Evolutionary conservation across 2,113 vertebrate species (phyloP).

Genomic region (Machaerirhynchus nigripectus): DNA sequence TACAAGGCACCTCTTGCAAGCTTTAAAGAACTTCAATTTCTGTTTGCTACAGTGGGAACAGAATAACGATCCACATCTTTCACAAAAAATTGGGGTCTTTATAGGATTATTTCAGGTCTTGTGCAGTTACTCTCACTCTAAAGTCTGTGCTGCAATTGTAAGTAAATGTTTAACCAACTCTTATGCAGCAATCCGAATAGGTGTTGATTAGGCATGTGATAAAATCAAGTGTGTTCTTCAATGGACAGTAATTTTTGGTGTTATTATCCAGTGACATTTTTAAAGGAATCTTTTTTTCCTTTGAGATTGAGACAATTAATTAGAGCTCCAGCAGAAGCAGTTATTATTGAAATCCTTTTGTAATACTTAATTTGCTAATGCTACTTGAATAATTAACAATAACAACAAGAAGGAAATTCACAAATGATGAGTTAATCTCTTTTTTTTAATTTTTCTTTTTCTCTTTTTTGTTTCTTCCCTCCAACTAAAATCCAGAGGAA

Average conservation of each 20-base stretch:
- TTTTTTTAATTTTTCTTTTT: neutral
- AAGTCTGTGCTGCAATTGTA: neutral
- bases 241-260: neutral
- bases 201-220: neutral
- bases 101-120: neutral
- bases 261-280: neutral
- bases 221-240: neutral
- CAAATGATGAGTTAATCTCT: neutral
- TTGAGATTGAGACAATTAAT: neutral
- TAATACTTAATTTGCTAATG: neutral
- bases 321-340: neutral
- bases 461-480: neutral
- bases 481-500: neutral
- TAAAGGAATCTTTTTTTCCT: neutral
- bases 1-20: neutral
- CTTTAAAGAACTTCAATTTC: conserved; percentile 13
- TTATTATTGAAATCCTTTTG: neutral
- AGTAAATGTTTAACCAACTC: neutral
- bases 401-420: neutral
- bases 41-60: neutral
- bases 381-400: neutral
- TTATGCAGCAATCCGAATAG: neutral
- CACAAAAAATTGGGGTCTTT: neutral
- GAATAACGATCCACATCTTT: neutral
- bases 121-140: neutral